Evolutionary conservation across 1,140 invertebrate species (phyloP).

Genomic region (Batillaria attramentaria): DNA sequence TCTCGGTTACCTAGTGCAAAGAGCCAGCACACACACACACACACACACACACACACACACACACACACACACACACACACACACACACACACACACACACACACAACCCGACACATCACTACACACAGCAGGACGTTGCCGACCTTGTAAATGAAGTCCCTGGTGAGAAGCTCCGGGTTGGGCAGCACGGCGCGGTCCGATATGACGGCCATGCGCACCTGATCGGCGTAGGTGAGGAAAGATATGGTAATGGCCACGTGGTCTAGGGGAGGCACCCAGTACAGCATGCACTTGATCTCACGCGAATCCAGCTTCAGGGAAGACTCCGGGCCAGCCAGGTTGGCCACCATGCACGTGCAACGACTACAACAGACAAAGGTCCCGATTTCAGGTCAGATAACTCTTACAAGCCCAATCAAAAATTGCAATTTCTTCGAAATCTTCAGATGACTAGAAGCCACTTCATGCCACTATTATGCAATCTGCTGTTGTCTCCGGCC

Average conservation of each 20-base stretch:
- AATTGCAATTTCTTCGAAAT: no score
- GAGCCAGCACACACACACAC: not conserved
- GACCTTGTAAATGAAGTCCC: constrained; percentile 67
- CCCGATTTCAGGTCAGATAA: not conserved
- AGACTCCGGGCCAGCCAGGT: constrained; percentile 71
- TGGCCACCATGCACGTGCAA: constrained; percentile 33
- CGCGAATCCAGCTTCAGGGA: constrained; percentile 68
- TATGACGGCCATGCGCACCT: constrained; percentile 74
- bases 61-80: constrained; percentile 13
- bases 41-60: not conserved
- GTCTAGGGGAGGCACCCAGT: constrained; percentile 72
- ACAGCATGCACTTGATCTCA: constrained; percentile 73
- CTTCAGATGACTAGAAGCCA: no score
- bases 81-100: constrained; percentile 14
- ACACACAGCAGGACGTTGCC: no score
- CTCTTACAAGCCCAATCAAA: not conserved
- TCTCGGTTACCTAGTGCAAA: no score
- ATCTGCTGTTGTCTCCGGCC: no score
- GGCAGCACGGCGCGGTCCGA: constrained; percentile 72
- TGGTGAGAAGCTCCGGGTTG: constrained; percentile 65
- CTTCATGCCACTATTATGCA: no score
- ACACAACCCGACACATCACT: not conserved
- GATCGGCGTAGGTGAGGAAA: constrained; percentile 75
- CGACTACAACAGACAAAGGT: no score
- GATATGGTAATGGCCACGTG: constrained; percentile 74